A percentile compares a stretch with the other conserved stretches of the same genome.
phyloP scores from a whole-genome alignment of 2,888 invertebrate genomes.

The Drosophila borborema region DNA sequence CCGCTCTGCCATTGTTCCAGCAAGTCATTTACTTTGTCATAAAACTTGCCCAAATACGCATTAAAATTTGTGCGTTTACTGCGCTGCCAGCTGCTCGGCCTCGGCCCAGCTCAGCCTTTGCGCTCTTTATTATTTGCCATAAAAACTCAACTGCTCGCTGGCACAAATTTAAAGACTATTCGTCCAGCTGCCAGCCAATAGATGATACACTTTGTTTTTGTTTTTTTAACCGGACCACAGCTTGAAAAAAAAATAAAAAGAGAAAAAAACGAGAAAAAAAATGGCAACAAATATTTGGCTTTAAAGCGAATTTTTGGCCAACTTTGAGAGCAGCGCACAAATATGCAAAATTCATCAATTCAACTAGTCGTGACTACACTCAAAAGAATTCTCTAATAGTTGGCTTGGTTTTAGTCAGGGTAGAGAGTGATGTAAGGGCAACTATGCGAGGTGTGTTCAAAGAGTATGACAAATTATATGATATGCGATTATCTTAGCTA shows the following conservation, averaged over 20 bases:
- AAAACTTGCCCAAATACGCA: constrained; percentile 64
- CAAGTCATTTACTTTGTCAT: constrained; percentile 64
- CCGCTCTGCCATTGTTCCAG: constrained; percentile 44
- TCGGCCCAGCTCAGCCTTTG: not conserved
- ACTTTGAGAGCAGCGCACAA: constrained; percentile 2
- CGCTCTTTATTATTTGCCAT: constrained; percentile 47
- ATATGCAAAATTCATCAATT: constrained; percentile 9
- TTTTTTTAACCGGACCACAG: not conserved
- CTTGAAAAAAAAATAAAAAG: no score
- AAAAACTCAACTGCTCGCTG: constrained; percentile 35
- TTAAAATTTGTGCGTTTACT: constrained; percentile 63
- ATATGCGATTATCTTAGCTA: no score
- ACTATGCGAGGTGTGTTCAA: not conserved
- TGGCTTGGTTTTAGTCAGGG: no score
- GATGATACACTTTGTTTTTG: constrained; percentile 4
- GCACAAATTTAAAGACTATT: constrained; percentile 44
- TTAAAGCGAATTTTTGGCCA: constrained; percentile 5
- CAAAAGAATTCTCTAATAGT: not conserved
- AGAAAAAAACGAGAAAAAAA: no score
- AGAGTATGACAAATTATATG: not conserved
- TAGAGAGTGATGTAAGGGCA: no score
- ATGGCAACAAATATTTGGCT: not conserved
- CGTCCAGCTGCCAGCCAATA: constrained; percentile 37
- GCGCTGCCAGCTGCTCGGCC: constrained; percentile 48
- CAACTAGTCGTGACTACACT: not conserved